phyloP scores from a whole-genome alignment of 2,113 vertebrate species.

The Illadopsis cleaveri region DNA sequence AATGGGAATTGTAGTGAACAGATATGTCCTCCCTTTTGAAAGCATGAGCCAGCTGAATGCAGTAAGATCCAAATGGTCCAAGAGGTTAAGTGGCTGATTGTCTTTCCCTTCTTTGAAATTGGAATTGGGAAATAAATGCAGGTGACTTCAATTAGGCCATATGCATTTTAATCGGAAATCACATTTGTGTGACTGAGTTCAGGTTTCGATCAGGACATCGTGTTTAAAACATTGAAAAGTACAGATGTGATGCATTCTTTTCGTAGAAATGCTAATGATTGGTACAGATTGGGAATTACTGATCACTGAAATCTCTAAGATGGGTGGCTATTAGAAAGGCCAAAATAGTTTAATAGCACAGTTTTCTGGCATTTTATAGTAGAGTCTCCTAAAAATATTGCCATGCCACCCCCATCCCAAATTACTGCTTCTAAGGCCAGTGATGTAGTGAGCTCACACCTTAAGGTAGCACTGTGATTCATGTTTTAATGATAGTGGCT shows the following conservation, averaged over 20 bases:
- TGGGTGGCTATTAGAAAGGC: conserved; percentile 27
- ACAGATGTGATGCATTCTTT: not conserved
- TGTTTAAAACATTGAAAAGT: conserved; percentile 22
- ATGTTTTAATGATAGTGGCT: conserved; percentile 73
- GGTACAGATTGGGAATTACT: not conserved
- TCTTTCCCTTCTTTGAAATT: not conserved
- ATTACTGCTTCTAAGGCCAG: conserved; percentile 56
- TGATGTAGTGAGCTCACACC: conserved; percentile 45
- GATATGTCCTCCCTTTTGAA: not conserved
- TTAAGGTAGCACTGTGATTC: conserved; percentile 73
- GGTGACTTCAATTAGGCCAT: not conserved
- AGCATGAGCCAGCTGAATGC: not conserved
- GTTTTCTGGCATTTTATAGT: conserved; percentile 49
- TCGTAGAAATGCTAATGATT: conserved; percentile 38
- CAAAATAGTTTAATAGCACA: conserved; percentile 9
- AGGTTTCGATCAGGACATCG: not conserved
- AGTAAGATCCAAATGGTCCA: not conserved
- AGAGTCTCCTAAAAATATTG: conserved; percentile 68
- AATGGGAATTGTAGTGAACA: not conserved
- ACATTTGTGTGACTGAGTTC: not conserved
- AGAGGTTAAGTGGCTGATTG: not conserved
- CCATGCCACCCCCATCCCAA: conserved; percentile 26
- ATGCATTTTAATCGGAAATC: not conserved
- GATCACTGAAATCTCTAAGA: conserved; percentile 26
- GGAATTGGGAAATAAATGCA: not conserved